phyloP scores from a whole-genome alignment of 1,140 invertebrate species.

The Cotesia chilonis region DNA sequence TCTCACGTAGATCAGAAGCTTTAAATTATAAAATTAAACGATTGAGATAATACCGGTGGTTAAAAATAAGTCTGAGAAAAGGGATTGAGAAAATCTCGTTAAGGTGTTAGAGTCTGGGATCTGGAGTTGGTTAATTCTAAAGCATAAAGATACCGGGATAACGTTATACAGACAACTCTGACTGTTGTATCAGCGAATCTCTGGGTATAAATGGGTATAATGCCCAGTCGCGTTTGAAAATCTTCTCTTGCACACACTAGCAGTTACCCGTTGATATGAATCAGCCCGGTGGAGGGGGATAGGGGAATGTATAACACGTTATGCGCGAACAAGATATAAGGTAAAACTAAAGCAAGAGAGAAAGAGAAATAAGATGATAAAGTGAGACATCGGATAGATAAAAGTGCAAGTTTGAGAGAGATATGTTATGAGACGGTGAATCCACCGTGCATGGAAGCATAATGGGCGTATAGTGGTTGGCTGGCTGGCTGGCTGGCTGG shows the following conservation, averaged over 20 bases:
- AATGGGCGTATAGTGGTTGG: slow-evolving; percentile 56
- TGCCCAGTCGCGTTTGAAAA: slow-evolving; percentile 11
- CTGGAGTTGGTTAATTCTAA: no score
- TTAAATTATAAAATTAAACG: no score
- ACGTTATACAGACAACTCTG: not conserved
- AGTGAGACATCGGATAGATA: no score
- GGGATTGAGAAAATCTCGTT: slow-evolving; percentile 1
- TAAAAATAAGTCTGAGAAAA: not conserved
- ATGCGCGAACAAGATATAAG: slow-evolving; percentile 7
- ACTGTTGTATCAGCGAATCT: slow-evolving; percentile 19
- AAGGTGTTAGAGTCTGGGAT: no score
- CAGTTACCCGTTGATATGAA: no score
- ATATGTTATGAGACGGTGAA: not conserved
- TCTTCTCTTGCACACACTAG: not conserved
- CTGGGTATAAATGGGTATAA: not conserved
- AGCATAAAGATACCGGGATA: no score
- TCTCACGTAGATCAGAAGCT: no score
- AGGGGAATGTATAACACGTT: not conserved
- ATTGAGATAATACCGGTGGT: no score
- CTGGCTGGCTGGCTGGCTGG: slow-evolving; percentile 56
- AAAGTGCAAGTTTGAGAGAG: not conserved
- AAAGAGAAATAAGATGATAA: slow-evolving; percentile 7
- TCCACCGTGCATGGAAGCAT: slow-evolving; percentile 51
- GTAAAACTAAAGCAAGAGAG: not conserved
- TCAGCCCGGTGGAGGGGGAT: no score